Evolutionary conservation across 2,888 invertebrate species (phyloP).

Genomic region (Strigamia transsilvanica): DNA sequence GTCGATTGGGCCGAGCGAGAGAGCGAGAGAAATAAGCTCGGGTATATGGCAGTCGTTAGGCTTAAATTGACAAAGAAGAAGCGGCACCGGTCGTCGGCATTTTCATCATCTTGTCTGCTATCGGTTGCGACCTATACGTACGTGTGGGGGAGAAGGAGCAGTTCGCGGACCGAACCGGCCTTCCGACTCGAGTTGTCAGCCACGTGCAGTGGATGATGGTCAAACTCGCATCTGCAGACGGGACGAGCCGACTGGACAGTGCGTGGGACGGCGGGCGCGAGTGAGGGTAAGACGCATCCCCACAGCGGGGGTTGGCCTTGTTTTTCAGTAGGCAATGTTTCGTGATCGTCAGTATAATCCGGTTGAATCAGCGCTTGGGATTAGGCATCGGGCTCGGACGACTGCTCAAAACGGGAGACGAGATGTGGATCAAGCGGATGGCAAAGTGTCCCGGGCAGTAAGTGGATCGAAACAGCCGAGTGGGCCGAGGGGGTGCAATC

Average conservation of each 20-base stretch:
- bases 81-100: constrained; percentile 42
- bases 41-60: constrained; percentile 53
- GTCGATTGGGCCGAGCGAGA: constrained; percentile 7
- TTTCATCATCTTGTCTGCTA: background rate
- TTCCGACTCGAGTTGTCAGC: background rate
- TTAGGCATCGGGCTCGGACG: constrained; percentile 3
- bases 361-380: constrained; percentile 19
- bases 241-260: constrained; percentile 34
- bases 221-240: constrained; percentile 37
- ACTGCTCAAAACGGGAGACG: background rate
- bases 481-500: constrained; percentile 52
- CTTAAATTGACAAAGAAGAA: constrained; percentile 54
- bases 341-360: background rate
- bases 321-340: background rate
- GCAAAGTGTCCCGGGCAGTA: constrained; percentile 22
- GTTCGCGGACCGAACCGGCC: background rate
- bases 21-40: background rate
- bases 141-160: background rate
- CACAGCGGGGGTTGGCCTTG: constrained; percentile 37
- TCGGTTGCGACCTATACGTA: background rate
- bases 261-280: constrained; percentile 23
- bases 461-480: constrained; percentile 31
- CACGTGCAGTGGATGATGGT: constrained; percentile 1
- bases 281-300: constrained; percentile 12
- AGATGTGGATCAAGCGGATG: constrained; percentile 9